These are phyloP conservation scores for Bombus waltoni DNA, from an alignment of 1,140 invertebrate genomes.

Conservation along the genomic window DNA sequence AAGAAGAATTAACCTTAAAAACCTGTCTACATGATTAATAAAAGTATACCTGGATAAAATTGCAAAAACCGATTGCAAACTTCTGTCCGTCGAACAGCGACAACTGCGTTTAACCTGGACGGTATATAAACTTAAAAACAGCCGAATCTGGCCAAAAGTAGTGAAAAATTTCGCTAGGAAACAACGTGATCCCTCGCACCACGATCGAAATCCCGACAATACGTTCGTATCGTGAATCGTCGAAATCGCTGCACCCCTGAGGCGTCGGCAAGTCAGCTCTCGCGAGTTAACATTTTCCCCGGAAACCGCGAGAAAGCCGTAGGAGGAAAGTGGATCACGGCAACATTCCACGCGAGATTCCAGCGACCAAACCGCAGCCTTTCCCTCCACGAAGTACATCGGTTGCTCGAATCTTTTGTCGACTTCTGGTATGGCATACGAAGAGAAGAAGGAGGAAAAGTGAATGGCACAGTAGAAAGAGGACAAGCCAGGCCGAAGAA, in stretches of 20 bases:
- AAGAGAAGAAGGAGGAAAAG: background rate
- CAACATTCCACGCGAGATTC: conserved; percentile 47
- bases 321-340: background rate
- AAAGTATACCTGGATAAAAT: too few species aligned
- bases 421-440: background rate
- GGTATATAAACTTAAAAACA: background rate
- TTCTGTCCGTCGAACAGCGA: too few species aligned
- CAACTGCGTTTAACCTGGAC: background rate
- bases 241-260: background rate
- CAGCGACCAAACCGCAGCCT: conserved; percentile 23
- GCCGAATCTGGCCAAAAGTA: too few species aligned
- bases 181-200: too few species aligned
- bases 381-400: conserved; percentile 21
- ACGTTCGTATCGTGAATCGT: background rate
- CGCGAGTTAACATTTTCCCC: conserved; percentile 34
- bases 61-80: too few species aligned
- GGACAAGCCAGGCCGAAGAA: background rate
- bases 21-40: too few species aligned
- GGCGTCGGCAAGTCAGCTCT: background rate
- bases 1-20: background rate
- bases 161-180: background rate
- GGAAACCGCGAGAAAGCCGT: conserved; percentile 18
- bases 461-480: background rate
- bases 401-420: conserved; percentile 49
- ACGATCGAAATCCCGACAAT: conserved; percentile 15